phyloP scores from a whole-genome alignment of 2,888 invertebrate species.

The Dusona sp. region DNA sequence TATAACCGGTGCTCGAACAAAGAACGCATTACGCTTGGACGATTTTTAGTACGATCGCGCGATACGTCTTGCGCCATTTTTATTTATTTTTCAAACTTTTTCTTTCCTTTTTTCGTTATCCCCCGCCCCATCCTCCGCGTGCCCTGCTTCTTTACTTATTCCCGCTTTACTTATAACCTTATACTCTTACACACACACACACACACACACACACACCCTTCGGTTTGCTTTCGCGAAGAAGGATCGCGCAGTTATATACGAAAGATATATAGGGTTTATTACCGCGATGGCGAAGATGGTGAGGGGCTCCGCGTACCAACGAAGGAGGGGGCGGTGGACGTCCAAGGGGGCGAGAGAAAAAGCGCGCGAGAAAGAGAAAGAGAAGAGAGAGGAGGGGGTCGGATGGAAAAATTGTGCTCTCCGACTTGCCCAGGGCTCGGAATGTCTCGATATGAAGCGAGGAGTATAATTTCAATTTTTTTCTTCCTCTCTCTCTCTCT shows the following conservation, averaged over 20 bases:
- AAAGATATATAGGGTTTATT: conserved; percentile 72
- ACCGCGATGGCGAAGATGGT: conserved; percentile 68
- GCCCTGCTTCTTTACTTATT: conserved; percentile 37
- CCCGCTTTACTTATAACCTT: conserved; percentile 8
- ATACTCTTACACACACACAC: conserved; percentile 39
- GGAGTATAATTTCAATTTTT: conserved; percentile 72
- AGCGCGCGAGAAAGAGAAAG: conserved; percentile 18
- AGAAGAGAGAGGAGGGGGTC: conserved; percentile 24
- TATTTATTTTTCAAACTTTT: conserved; percentile 33
- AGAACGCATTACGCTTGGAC: conserved; percentile 67
- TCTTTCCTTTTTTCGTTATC: conserved; percentile 25
- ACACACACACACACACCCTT: conserved; percentile 38
- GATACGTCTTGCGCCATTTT: conserved; percentile 66
- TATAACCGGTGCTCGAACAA: conserved; percentile 66
- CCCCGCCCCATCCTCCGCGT: conserved; percentile 28
- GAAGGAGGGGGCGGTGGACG: conserved; percentile 20
- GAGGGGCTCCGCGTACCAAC: conserved; percentile 36
- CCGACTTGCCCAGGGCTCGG: conserved; percentile 71
- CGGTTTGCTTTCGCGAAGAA: conserved; percentile 67
- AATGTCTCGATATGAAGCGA: conserved; percentile 73
- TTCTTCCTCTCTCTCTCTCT: conserved; percentile 57
- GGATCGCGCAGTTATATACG: conserved; percentile 70
- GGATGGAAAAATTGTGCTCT: conserved; percentile 72
- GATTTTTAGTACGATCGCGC: conserved; percentile 68
- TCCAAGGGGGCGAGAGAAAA: conserved; percentile 33